Conservation (phyloP, 53 echinoderm and acorn worm genomes). For the Echinarachnius parma region DNA sequence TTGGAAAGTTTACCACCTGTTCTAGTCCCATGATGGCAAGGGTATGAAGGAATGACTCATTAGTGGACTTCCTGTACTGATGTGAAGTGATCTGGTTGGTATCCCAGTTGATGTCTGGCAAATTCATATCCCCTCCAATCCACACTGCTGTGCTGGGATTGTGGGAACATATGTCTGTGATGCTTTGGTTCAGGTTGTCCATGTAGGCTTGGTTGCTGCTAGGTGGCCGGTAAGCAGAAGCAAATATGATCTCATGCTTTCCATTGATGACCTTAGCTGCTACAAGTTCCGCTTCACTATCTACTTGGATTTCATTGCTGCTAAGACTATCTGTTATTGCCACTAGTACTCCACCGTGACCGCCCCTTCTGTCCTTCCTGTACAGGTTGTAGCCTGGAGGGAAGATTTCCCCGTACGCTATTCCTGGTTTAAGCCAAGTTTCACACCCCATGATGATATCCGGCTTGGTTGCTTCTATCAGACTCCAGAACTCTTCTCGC, state of each 20-base stretch:
- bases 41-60: conserved; percentile 13
- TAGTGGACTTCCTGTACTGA: neutral
- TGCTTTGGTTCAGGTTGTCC: conserved; percentile 12
- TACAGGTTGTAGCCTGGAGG: conserved; percentile 17
- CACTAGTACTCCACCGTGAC: neutral
- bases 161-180: neutral
- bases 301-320: neutral
- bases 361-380: conserved; percentile 11
- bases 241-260: conserved; percentile 17
- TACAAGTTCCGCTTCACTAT: conserved; percentile 6
- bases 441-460: conserved; percentile 12
- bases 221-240: conserved; percentile 37
- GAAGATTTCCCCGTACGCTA: neutral
- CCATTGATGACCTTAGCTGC: neutral
- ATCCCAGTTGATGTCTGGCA: conserved; percentile 51
- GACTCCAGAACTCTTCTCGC: conserved; percentile 11
- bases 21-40: conserved; percentile 28
- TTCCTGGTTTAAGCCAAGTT: conserved; percentile 12
- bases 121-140: conserved; percentile 38
- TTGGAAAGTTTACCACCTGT: conserved; percentile 45
- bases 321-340: neutral
- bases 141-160: conserved; percentile 8
- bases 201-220: conserved; percentile 31
- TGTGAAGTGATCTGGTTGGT: conserved; percentile 19
- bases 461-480: conserved; percentile 5